Base-by-base conservation (phyloP, 1,140 invertebrate genomes). In the Ostrea edulis region DNA sequence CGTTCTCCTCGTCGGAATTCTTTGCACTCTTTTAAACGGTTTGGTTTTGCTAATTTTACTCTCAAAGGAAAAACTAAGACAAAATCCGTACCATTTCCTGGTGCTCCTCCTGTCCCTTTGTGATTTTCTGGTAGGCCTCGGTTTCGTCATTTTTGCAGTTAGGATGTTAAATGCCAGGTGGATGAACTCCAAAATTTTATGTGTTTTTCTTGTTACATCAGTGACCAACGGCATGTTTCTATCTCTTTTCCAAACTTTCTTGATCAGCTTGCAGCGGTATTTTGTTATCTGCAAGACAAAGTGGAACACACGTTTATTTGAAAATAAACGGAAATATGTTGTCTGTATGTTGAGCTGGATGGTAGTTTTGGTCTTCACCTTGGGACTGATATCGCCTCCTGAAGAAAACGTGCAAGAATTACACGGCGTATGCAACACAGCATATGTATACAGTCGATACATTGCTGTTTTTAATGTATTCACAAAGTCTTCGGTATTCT, bases 61-160 rank as follows among this genome's bases (percentile, higher is more conserved):
- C 8, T 29, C 29, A 14, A 35, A 77, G 22, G 29, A 35, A 35
- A 77, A 77, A 77, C 9, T 77, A 25, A 77, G 68, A 25, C 68
- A 77, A 77, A 77, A 77, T 29, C 68, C 68, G 12, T 77, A 77
- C 68, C 68, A 77, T 35, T 77, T 77, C 29, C 14, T 77, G 9
- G 68, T 77, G 14, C 68, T 77, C 12, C 68, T 77, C 25, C 68
- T 77, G 29, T 77, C 68, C 0, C 12, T 77, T 9, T 77, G 68
- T 35, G 68, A 77, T 29, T 11, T 77, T 35, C 68, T 77, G 9
- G 68, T 77, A 8, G 68, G 68, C 7, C 25, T 77, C 29, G 68
- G 68, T 14, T 77, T 77, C 68, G 29, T 77, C 25, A 35, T 77
- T 25, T 77, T 35, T 14, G 11, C 68, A 35, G 35, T 77, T 77